Evolutionary conservation across 2,797 vertebrate species (phyloP).

Genomic region (Hyperoplus immaculatus): DNA sequence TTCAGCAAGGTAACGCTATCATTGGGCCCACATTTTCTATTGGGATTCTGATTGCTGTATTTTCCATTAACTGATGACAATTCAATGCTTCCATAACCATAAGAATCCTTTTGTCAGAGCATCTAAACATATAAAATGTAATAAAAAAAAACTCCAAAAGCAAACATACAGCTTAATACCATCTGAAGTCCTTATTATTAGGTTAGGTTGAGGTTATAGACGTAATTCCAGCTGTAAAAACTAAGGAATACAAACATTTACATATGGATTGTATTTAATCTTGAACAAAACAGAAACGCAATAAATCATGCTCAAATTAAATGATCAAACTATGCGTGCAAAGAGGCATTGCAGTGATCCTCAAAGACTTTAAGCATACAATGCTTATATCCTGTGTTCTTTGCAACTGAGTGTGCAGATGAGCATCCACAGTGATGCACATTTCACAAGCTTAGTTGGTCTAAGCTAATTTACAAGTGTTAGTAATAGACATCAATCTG

Average conservation of each 20-base stretch:
- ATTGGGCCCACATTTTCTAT: too few relatives aligned
- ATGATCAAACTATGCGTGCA: slow-evolving; percentile 11
- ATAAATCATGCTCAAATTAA: slow-evolving; percentile 19
- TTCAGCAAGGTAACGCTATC: too few relatives aligned
- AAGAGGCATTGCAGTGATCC: not conserved
- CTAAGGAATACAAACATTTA: not conserved
- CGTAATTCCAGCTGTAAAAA: not conserved
- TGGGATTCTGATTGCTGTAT: not conserved
- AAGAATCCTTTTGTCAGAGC: not conserved
- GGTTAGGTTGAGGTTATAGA: not conserved
- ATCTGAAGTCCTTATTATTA: too few relatives aligned
- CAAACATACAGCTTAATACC: not conserved
- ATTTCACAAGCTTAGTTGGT: not conserved
- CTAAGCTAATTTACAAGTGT: not conserved
- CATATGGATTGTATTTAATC: slow-evolving; percentile 22
- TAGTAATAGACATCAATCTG: not conserved
- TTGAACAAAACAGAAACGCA: slow-evolving; percentile 17
- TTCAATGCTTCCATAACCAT: not conserved
- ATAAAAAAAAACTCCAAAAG: not conserved
- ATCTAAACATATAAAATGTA: not conserved
- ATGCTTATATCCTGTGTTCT: slow-evolving; percentile 4
- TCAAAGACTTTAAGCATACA: slow-evolving; percentile 9
- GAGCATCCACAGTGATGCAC: not conserved
- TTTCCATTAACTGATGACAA: not conserved
- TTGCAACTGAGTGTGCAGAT: not conserved